phyloP scores from a whole-genome alignment of 1,140 invertebrate species.

The Tetramorium parvispinum region DNA sequence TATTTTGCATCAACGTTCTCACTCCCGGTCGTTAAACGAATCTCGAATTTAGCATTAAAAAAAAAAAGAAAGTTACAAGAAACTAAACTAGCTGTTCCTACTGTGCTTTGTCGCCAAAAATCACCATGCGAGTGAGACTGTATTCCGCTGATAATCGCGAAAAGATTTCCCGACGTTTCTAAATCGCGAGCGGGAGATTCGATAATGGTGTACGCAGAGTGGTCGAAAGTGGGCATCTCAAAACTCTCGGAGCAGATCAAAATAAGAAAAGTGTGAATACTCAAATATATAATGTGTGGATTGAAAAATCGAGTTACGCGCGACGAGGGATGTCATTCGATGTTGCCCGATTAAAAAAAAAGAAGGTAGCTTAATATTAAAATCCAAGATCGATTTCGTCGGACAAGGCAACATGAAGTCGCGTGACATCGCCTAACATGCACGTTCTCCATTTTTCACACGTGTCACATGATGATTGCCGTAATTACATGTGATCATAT shows the following conservation, averaged over 20 bases:
- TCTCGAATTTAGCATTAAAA: slow-evolving; percentile 18
- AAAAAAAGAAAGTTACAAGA: slow-evolving; percentile 24
- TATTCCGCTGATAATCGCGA: slow-evolving; percentile 10
- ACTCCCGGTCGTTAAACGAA: slow-evolving; percentile 1
- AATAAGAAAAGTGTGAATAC: neutral
- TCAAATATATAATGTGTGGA: neutral
- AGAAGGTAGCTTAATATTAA: neutral
- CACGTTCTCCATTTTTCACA: slow-evolving; percentile 23
- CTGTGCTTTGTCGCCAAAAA: slow-evolving; percentile 35
- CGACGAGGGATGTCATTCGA: neutral
- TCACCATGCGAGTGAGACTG: slow-evolving; percentile 42
- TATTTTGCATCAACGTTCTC: neutral
- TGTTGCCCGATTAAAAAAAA: neutral
- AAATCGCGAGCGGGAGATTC: neutral
- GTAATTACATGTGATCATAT: slow-evolving; percentile 27
- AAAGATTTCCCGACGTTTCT: neutral
- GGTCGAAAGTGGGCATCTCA: neutral
- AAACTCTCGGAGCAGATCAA: neutral
- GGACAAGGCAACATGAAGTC: slow-evolving; percentile 17
- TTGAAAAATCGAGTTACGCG: neutral
- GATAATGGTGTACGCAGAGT: neutral
- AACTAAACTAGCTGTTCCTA: slow-evolving; percentile 41
- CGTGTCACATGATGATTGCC: neutral
- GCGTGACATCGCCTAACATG: slow-evolving; percentile 23
- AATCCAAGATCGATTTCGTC: slow-evolving; percentile 16